Conservation (phyloP, 2,888 invertebrate species). For the Andrena trimmerana region DNA sequence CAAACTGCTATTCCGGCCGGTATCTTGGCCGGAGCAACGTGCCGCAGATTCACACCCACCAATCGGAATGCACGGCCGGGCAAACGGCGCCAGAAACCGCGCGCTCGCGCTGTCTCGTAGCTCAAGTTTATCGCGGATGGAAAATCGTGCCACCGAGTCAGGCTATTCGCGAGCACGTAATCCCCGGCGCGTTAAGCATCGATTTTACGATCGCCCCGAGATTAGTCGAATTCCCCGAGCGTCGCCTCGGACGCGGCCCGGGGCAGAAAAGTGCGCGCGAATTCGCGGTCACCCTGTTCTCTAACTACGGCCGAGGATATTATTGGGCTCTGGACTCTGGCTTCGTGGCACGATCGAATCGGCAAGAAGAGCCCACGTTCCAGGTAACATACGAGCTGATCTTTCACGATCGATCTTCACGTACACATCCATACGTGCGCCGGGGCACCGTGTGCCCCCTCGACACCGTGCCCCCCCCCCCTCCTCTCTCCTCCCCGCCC, state of each 20-base stretch:
- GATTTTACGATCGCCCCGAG: constrained; percentile 21
- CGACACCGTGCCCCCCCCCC: constrained; percentile 44
- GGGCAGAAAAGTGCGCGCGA: constrained; percentile 10
- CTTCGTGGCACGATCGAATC: constrained; percentile 56
- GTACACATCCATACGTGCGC: constrained; percentile 14
- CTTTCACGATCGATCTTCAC: constrained; percentile 81
- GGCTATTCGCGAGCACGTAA: constrained; percentile 18
- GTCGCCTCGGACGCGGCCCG: background rate
- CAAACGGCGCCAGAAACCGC: constrained; percentile 57
- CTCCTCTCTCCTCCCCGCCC: background rate
- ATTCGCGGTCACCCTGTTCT: constrained; percentile 7
- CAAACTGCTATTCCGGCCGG: constrained; percentile 8
- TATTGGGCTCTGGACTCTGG: constrained; percentile 50
- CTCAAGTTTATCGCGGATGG: constrained; percentile 53
- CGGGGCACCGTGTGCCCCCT: constrained; percentile 59
- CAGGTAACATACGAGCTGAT: constrained; percentile 73
- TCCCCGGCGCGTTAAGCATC: constrained; percentile 29
- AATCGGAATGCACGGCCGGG: constrained; percentile 70
- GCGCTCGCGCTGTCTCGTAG: constrained; percentile 37
- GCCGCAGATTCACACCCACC: constrained; percentile 73
- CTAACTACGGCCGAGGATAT: constrained; percentile 32
- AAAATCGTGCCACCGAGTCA: constrained; percentile 50
- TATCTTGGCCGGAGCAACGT: constrained; percentile 38
- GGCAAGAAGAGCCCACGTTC: constrained; percentile 62
- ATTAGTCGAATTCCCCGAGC: constrained; percentile 6